These are phyloP conservation scores for Coecobrya sp. DNA, from an alignment of 2,888 invertebrate species.

Conservation along the genomic window DNA sequence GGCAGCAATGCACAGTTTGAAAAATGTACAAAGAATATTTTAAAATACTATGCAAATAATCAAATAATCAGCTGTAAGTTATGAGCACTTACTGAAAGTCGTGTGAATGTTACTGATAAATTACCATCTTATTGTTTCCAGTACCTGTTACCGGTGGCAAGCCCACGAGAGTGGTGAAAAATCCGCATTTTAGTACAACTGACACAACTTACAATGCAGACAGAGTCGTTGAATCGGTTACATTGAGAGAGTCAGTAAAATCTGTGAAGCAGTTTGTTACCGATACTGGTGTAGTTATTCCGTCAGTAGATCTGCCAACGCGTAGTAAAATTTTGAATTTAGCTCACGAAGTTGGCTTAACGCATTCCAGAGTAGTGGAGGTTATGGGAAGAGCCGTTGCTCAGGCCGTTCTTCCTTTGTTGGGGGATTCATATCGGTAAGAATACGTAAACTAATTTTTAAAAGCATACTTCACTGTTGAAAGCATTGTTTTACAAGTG, in stretches of 20 bases:
- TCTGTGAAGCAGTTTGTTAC: slow-evolving; percentile 82
- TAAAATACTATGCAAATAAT: background rate
- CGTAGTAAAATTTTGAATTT: slow-evolving; percentile 83
- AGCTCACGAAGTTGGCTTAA: slow-evolving; percentile 83
- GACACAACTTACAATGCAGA: slow-evolving; percentile 84
- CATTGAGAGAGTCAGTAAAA: slow-evolving; percentile 51
- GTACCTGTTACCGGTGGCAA: slow-evolving; percentile 79
- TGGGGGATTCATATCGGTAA: slow-evolving; percentile 85
- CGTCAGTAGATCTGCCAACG: slow-evolving; percentile 81
- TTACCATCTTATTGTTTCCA: slow-evolving; percentile 48
- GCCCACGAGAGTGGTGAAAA: slow-evolving; percentile 74
- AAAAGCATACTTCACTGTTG: too few species aligned
- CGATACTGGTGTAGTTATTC: slow-evolving; percentile 84
- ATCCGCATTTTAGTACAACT: slow-evolving; percentile 80
- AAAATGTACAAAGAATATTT: slow-evolving; percentile 79
- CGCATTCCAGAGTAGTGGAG: slow-evolving; percentile 84
- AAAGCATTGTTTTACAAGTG: background rate
- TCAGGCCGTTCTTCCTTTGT: slow-evolving; percentile 82
- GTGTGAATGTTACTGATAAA: background rate
- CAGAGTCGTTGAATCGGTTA: slow-evolving; percentile 82
- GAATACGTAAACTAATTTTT: background rate
- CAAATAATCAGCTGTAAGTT: too few species aligned
- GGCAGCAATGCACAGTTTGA: slow-evolving; percentile 84
- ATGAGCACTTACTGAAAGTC: too few species aligned
- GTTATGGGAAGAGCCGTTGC: slow-evolving; percentile 84